Percentiles rank a stretch among this genome's conserved stretches.
Conservation (phyloP, 1,140 invertebrate species). For the Drosophila mayri region DNA sequence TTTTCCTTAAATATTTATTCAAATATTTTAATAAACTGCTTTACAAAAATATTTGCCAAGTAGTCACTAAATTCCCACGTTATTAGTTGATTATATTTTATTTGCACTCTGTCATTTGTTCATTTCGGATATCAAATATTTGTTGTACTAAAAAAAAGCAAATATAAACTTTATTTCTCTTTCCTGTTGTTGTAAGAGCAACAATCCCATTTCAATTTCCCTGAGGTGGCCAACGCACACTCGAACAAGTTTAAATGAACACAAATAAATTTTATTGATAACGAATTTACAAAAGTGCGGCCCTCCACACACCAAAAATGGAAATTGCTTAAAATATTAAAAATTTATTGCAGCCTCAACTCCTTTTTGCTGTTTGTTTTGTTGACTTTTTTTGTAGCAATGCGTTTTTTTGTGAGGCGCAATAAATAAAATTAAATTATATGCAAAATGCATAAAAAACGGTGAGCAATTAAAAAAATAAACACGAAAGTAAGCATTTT, state of each 20-base stretch:
- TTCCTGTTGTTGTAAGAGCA: not conserved
- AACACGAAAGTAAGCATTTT: conserved; percentile 73
- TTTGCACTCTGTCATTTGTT: conserved; percentile 3
- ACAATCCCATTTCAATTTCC: conserved; percentile 41
- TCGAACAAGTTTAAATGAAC: conserved; percentile 37
- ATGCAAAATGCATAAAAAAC: conserved; percentile 68
- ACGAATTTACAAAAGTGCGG: conserved; percentile 63
- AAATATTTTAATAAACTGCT: conserved; percentile 1
- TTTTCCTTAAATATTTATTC: not conserved
- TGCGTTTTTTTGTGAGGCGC: conserved; percentile 11
- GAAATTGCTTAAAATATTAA: conserved; percentile 65
- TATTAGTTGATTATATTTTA: conserved; percentile 13
- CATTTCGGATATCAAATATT: conserved; percentile 26
- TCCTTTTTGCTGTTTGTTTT: conserved; percentile 35
- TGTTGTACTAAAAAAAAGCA: not conserved
- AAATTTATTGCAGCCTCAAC: conserved; percentile 63
- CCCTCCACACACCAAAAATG: conserved; percentile 8
- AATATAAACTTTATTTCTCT: not conserved
- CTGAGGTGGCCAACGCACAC: conserved; percentile 13
- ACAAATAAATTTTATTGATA: conserved; percentile 73
- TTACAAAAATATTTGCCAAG: not conserved
- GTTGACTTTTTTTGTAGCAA: conserved; percentile 9
- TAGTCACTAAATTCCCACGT: conserved; percentile 6
- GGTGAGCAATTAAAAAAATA: conserved; percentile 75
- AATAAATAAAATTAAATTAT: conserved; percentile 83